A percentile compares a stretch with the other conserved stretches of the same genome.
These are phyloP conservation scores for Arizona elegans DNA, from an alignment of 2,113 vertebrate species.

Conservation along the genomic window DNA sequence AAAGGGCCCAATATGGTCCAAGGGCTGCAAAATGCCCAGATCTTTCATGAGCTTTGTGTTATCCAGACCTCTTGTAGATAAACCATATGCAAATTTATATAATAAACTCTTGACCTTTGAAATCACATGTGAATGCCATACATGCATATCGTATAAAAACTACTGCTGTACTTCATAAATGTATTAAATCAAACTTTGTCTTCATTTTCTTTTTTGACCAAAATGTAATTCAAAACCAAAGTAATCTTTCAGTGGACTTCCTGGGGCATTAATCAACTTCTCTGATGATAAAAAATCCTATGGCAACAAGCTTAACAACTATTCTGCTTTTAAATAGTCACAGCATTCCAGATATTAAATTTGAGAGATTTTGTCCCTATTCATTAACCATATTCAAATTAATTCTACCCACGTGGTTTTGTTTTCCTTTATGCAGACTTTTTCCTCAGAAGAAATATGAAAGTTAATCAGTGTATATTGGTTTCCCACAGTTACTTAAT, in stretches of 20 bases:
- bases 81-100: background rate
- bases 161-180: background rate
- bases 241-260: background rate
- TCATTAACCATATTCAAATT: background rate
- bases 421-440: slow-evolving; percentile 13
- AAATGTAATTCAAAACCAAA: background rate
- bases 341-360: background rate
- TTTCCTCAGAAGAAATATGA: background rate
- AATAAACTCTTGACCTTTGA: background rate
- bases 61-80: background rate
- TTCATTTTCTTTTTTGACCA: background rate
- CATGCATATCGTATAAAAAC: background rate
- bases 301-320: background rate
- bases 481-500: slow-evolving; percentile 10
- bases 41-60: background rate
- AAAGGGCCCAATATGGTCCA: background rate
- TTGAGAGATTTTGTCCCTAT: background rate
- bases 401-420: background rate
- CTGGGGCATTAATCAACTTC: background rate
- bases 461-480: slow-evolving; percentile 16
- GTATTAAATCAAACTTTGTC: background rate
- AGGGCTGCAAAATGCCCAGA: background rate
- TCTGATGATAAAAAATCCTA: background rate
- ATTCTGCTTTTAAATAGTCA: background rate
- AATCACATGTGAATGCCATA: background rate